Conservation (phyloP, 2,797 vertebrate species). For the Gila robusta region DNA sequence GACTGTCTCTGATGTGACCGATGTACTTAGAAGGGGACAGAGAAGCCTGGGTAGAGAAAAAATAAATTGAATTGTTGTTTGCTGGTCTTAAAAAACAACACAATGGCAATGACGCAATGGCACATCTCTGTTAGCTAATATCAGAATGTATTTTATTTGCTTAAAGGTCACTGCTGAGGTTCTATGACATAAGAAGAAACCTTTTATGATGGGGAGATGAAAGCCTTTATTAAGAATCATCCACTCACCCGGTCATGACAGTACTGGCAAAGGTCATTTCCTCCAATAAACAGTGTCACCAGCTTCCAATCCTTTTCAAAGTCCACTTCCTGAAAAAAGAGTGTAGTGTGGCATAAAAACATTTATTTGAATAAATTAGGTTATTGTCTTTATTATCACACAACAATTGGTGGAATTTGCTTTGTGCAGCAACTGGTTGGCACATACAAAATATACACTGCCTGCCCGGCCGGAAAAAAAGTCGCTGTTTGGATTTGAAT, state of each 20-base stretch:
- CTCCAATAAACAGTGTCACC: conserved; percentile 91
- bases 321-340: conserved; percentile 81
- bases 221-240: conserved; percentile 28
- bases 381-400: background rate
- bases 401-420: background rate
- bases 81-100: background rate
- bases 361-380: background rate
- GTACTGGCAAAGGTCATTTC: conserved; percentile 91
- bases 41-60: conserved; percentile 57
- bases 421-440: background rate
- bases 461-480: background rate
- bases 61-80: background rate
- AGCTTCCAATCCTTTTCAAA: conserved; percentile 94
- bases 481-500: background rate
- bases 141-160: background rate
- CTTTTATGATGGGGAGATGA: background rate
- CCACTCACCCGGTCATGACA: conserved; percentile 86
- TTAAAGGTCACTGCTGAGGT: conserved; percentile 22
- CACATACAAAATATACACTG: background rate
- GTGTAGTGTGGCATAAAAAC: background rate
- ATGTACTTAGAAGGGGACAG: conserved; percentile 56
- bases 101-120: background rate
- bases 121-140: background rate
- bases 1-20: conserved; percentile 48
- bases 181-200: conserved; percentile 3